These are phyloP conservation scores for Caiman crocodilus DNA, from an alignment of 2,797 vertebrate species.

Conservation along the genomic window DNA sequence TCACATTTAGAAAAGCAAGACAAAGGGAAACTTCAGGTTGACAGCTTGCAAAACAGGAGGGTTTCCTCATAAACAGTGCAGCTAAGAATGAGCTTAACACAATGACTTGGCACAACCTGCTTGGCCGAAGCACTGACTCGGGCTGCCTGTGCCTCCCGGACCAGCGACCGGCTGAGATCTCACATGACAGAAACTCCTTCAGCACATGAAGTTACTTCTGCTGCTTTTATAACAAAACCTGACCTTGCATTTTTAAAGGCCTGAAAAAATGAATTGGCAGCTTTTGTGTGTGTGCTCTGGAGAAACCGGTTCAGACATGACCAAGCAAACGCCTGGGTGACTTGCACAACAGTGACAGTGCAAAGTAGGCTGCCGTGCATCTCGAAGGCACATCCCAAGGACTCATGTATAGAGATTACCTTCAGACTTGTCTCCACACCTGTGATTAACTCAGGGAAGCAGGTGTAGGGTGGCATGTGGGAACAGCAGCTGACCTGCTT, in stretches of 20 bases:
- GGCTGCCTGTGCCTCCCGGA: not conserved
- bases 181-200: not conserved
- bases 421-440: not conserved
- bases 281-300: rapidly evolving
- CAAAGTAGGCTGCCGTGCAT: not conserved
- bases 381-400: not conserved
- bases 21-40: not conserved
- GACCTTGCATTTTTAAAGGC: not conserved
- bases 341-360: not conserved
- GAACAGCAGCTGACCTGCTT: not conserved
- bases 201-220: not conserved
- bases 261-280: not conserved
- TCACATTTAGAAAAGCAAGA: not conserved
- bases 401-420: not conserved
- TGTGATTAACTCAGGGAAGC: rapidly evolving
- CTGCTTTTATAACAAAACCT: not conserved
- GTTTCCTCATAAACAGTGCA: not conserved
- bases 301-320: not conserved
- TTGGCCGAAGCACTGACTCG: not conserved
- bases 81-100: too few relatives aligned
- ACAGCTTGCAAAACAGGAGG: not conserved
- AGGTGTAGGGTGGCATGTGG: rapidly evolving
- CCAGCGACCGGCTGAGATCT: not conserved
- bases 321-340: not conserved
- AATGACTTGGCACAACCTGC: not conserved